Evolutionary conservation across 1,140 invertebrate genomes (phyloP).

Genomic region (Papilio machaon): DNA sequence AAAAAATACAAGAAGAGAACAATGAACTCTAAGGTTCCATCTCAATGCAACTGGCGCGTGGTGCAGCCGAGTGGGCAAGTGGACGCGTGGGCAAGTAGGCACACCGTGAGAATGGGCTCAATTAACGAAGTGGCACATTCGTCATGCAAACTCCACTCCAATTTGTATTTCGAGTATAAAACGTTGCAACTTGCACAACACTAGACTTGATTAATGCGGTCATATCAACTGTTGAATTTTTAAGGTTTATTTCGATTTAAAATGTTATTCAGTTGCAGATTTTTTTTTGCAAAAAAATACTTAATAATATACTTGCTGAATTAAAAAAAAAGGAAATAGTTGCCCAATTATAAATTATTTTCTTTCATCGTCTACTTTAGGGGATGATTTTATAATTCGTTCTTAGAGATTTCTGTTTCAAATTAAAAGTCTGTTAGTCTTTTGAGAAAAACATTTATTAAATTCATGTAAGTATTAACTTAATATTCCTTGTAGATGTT

Average conservation of each 20-base stretch:
- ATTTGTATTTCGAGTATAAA: conserved; percentile 34
- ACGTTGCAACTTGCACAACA: conserved; percentile 10
- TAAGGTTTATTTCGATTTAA: background rate
- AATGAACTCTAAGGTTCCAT: background rate
- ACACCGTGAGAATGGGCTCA: conserved; percentile 20
- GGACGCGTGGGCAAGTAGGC: background rate
- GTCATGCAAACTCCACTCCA: conserved; percentile 30
- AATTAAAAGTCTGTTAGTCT: no score
- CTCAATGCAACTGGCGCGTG: background rate
- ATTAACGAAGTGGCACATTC: conserved; percentile 35
- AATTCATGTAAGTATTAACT: no score
- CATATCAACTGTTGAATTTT: conserved; percentile 20
- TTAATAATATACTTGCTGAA: background rate
- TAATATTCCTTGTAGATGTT: background rate
- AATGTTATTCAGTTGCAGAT: background rate
- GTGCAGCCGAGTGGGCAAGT: background rate
- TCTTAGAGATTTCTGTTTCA: no score
- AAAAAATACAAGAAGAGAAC: conserved; percentile 1
- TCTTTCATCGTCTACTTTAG: no score
- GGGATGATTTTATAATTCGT: no score
- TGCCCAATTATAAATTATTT: background rate
- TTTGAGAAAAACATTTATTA: no score
- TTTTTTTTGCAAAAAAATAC: background rate
- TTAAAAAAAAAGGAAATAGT: background rate
- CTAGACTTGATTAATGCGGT: conserved; percentile 26